Base-by-base conservation (phyloP, 2,888 invertebrate genomes). In the Spisula solida region DNA sequence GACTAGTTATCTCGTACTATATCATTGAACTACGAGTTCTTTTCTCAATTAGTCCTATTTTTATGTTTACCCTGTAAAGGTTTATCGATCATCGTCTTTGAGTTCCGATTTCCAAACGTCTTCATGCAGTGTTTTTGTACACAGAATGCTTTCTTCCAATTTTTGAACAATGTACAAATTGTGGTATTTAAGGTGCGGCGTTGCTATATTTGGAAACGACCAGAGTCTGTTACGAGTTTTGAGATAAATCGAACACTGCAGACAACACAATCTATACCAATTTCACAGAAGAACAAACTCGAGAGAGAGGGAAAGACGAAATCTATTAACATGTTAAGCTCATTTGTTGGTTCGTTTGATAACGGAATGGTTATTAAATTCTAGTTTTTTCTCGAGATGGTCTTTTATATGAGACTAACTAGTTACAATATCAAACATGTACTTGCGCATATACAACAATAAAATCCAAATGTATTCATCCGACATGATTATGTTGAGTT, bases 181-280 rank as follows among this genome's bases (percentile, higher is more conserved):
- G 8, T 60, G 60, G 60, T 60, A 60, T 60, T 55, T 60, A n/a
- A 60, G 60, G 60, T 60, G 20, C 25, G 60, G 25, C 18, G 20
- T 60, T 60, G 60, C 60, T 60, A 60, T n/a, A 60, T 60, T n/a
- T 60, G n/a, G 60, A 60, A 60, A 60, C 25, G 60, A 60, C 14
- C 18, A 5, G 18, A 60, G 60, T 60, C 60, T 51, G 60, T n/a
- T 60, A n/a, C n/a, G 16, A 51, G 60, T n/a, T 60, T 25, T 2
- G 18, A 60, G 60, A 60, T 60, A 60, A 20, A 60, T 60, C 60
- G 60, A n/a, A 60, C n/a, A n/a, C 18, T 4, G 25, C 60, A 60
- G 60, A 60, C 60, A 60, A n/a, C 6, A 2, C 8, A 60, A 60
- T 51, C 12, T 18, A 60, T 60, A 60, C 6, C 60, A 18, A 0